These are phyloP conservation scores for Gonioctena quinquepunctata DNA, from an alignment of 1,140 invertebrate genomes.

Conservation along the genomic window DNA sequence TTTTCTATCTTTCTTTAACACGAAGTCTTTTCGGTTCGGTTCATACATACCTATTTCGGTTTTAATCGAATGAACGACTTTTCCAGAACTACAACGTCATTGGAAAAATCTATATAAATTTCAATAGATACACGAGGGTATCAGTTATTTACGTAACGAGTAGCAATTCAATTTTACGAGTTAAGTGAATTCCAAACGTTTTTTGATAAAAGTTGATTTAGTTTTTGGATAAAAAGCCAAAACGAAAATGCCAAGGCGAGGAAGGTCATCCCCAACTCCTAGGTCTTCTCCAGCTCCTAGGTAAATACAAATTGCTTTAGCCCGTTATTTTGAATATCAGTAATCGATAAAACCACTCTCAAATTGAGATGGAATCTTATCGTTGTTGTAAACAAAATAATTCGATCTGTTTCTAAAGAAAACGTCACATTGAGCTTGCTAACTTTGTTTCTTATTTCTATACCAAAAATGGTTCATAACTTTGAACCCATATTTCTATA, in stretches of 20 bases:
- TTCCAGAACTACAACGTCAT: neutral
- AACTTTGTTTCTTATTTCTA: too few relatives aligned
- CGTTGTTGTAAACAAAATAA: too few relatives aligned
- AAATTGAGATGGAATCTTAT: too few relatives aligned
- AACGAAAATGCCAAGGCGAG: slow-evolving; percentile 72
- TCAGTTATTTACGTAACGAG: neutral
- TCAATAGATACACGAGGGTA: neutral
- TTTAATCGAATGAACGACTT: neutral
- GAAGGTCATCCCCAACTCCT: slow-evolving; percentile 63
- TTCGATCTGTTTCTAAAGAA: too few relatives aligned
- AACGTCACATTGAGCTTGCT: too few relatives aligned
- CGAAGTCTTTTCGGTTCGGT: neutral
- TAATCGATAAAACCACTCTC: too few relatives aligned
- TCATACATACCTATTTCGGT: neutral
- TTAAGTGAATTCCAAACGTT: neutral
- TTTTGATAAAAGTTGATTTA: too few relatives aligned
- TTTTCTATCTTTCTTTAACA: neutral
- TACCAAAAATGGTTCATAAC: too few relatives aligned
- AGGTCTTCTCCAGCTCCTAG: slow-evolving; percentile 20
- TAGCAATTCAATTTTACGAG: neutral
- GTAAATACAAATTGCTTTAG: slow-evolving; percentile 5
- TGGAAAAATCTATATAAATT: neutral
- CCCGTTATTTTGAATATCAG: too few relatives aligned
- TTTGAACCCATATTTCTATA: too few relatives aligned
- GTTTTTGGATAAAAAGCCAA: neutral